Evolutionary conservation across 1,140 invertebrate species (phyloP).

Genomic region (Sminthurides bifidus): DNA sequence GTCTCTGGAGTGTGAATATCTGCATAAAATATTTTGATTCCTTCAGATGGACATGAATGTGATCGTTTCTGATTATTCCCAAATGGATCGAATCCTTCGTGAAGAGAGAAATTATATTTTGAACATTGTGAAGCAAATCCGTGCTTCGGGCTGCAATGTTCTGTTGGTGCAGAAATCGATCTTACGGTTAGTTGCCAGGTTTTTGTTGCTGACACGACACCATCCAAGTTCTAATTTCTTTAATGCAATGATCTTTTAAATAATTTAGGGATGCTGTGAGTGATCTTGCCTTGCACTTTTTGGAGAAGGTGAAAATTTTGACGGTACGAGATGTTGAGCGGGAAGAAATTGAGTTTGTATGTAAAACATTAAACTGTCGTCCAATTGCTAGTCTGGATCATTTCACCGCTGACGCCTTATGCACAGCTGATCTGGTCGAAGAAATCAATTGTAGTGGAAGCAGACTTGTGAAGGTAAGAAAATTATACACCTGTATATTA

Average conservation of each 20-base stretch:
- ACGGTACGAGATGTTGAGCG: slow-evolving; percentile 96
- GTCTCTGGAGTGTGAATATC: too few species aligned
- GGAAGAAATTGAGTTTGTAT: slow-evolving; percentile 94
- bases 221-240: slow-evolving; percentile 30
- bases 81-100: slow-evolving; percentile 97
- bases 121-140: slow-evolving; percentile 98
- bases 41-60: slow-evolving; percentile 96
- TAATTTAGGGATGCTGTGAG: slow-evolving; percentile 74
- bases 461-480: slow-evolving; percentile 78
- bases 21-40: slow-evolving; percentile 5
- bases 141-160: slow-evolving; percentile 96
- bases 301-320: slow-evolving; percentile 99
- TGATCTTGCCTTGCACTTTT: slow-evolving; percentile 92
- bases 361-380: slow-evolving; percentile 85
- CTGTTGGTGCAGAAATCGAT: slow-evolving; percentile 98
- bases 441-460: slow-evolving; percentile 79
- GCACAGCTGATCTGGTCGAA: slow-evolving; percentile 85
- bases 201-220: slow-evolving; percentile 8
- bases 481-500: too few species aligned
- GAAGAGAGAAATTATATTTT: slow-evolving; percentile 97
- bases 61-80: slow-evolving; percentile 94
- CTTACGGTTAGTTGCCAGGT: slow-evolving; percentile 51
- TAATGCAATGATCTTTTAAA: too few species aligned
- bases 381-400: slow-evolving; percentile 98
- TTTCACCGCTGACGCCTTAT: slow-evolving; percentile 82